These are phyloP conservation scores for Thalassoma bifasciatum DNA, from an alignment of 2,113 vertebrate species.

Conservation along the genomic window DNA sequence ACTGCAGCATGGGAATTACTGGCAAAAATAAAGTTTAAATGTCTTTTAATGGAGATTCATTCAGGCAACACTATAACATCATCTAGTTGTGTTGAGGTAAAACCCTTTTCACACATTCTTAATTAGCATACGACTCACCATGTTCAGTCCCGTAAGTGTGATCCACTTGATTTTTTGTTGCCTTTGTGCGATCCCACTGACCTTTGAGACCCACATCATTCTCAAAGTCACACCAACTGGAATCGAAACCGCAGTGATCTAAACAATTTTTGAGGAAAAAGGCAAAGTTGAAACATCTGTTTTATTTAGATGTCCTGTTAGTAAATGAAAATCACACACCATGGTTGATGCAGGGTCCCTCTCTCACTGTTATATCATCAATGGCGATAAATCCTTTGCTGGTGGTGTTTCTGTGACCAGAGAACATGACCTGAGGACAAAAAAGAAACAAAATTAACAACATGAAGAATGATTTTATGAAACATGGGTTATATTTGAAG, in stretches of 20 bases:
- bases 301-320: not conserved
- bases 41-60: too few species aligned
- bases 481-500: too few species aligned
- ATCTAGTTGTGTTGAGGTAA: not conserved
- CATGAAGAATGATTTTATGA: not conserved
- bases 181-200: slow-evolving; percentile 68
- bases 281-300: not conserved
- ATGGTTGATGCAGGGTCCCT: slow-evolving; percentile 69
- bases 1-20: too few species aligned
- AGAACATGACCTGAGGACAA: slow-evolving; percentile 72
- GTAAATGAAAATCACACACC: slow-evolving; percentile 47
- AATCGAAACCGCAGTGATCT: slow-evolving; percentile 82
- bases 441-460: not conserved
- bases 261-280: slow-evolving; percentile 1
- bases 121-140: slow-evolving; percentile 67
- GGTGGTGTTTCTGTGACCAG: slow-evolving; percentile 58
- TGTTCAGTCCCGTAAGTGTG: slow-evolving; percentile 79
- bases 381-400: slow-evolving; percentile 80
- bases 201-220: slow-evolving; percentile 45
- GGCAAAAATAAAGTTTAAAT: too few species aligned
- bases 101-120: not conserved
- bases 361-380: slow-evolving; percentile 79
- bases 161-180: slow-evolving; percentile 67
- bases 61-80: too few species aligned
- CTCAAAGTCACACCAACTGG: slow-evolving; percentile 73